Conservation (phyloP, 2,888 invertebrate genomes). For the Brachyptera risi region DNA sequence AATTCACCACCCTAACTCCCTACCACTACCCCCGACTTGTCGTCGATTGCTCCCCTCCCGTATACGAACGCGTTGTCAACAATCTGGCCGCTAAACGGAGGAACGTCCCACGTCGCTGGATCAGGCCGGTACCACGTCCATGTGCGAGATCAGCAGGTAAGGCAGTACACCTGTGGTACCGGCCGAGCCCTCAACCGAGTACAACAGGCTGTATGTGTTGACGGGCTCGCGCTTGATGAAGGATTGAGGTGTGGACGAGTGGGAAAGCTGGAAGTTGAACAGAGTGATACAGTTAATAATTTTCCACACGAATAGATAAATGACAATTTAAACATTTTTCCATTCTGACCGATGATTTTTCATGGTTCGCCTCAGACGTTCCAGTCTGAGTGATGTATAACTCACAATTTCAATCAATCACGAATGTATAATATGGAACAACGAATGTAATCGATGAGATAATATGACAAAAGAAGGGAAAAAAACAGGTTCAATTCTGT, state of each 20-base stretch:
- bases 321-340: too few relatives aligned
- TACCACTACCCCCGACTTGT: slow-evolving; percentile 49
- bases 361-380: too few relatives aligned
- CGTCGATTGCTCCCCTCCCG: slow-evolving; percentile 51
- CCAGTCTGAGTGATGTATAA: too few relatives aligned
- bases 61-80: slow-evolving; percentile 43
- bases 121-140: slow-evolving; percentile 50
- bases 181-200: slow-evolving; percentile 44
- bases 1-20: too few relatives aligned
- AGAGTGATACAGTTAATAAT: not conserved
- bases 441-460: too few relatives aligned
- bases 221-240: slow-evolving; percentile 39
- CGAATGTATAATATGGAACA: too few relatives aligned
- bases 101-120: slow-evolving; percentile 39
- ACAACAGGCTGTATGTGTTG: slow-evolving; percentile 46
- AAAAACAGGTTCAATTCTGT: too few relatives aligned
- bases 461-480: too few relatives aligned
- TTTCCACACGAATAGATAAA: too few relatives aligned
- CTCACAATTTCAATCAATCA: too few relatives aligned
- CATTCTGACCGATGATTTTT: too few relatives aligned
- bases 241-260: slow-evolving; percentile 37
- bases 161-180: slow-evolving; percentile 40
- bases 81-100: slow-evolving; percentile 45
- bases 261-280: slow-evolving; percentile 38
- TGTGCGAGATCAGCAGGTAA: slow-evolving; percentile 48